phyloP scores from a whole-genome alignment of 2,797 vertebrate genomes.

The Urophycis tenuis region DNA sequence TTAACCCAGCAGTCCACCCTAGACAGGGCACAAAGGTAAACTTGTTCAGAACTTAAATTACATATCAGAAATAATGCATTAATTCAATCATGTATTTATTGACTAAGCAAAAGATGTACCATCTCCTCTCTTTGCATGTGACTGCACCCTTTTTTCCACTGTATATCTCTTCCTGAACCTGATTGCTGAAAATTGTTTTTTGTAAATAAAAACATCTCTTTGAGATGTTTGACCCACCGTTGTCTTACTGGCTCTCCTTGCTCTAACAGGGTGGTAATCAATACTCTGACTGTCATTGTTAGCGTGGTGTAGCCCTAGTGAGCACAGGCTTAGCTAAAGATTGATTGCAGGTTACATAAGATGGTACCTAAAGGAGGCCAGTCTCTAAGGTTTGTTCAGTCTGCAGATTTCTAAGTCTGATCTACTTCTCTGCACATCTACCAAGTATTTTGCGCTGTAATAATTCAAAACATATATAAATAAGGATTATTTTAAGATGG shows the following conservation, averaged over 20 bases:
- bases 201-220: not conserved
- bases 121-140: not conserved
- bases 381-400: slow-evolving; percentile 24
- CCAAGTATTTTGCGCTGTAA: not conserved
- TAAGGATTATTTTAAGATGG: not conserved
- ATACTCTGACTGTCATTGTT: not conserved
- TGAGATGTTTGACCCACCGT: not conserved
- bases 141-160: not conserved
- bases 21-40: not conserved
- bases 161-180: not conserved
- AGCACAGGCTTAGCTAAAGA: not conserved
- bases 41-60: not conserved
- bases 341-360: not conserved
- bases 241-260: not conserved
- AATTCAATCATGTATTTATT: not conserved
- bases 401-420: not conserved
- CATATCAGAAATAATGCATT: not conserved
- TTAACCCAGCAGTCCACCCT: not conserved
- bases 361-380: slow-evolving; percentile 12
- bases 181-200: not conserved
- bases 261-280: not conserved
- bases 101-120: not conserved
- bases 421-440: not conserved
- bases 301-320: not conserved
- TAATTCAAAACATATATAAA: not conserved